Evolutionary conservation across 1,140 invertebrate genomes (phyloP), one percentile per base, ranked within the genome.

Genomic region (Aphelenchoides avenae): DNA sequence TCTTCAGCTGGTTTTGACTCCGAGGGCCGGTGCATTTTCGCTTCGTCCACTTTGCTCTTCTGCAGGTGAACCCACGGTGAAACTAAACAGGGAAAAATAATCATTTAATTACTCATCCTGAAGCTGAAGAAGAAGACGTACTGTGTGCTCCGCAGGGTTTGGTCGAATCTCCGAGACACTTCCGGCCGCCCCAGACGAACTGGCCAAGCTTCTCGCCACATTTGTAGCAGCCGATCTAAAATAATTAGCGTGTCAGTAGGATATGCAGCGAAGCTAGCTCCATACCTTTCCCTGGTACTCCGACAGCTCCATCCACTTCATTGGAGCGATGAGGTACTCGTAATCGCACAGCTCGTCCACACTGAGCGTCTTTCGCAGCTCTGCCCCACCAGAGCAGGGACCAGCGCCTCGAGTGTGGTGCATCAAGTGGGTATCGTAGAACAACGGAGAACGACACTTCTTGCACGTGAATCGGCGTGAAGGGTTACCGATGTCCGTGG

Each of bases 61-160:
- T 74, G 70, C 20, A 70, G 58, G 43, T 70, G 59, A 11, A 70
- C 50, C 68, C 68, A 70, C 11, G 68, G 68, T 26, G 40, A 11
- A 13, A 70, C 71, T 73, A 47, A 49, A 57, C 48, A 52, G 30
- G 4, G 20, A 29, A 41, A 27, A 13, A 47, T 24, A 7, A 13
- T 24, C 7, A 33, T 20, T 11, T 64, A 18, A n/a, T 33, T 20
- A 51, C 18, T 42, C 30, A 3, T 9, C 31, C 30, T 4, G 9
- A n/a, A 9, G 34, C 34, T 13, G n/a, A 41, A 7, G 26, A 7
- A 41, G 34, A 33, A 52, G 24, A 34, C 27, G 48, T 29, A 68
- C 66, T 59, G 39, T 61, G 66, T 27, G 49, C 34, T 5, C 62
- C 49, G 49, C 66, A 68, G 6, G 46, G 18, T 18, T 37, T 15